A percentile compares a stretch with the other conserved stretches of the same genome.
Conservation (phyloP, 2,888 invertebrate species). For the Erebia epiphron region DNA sequence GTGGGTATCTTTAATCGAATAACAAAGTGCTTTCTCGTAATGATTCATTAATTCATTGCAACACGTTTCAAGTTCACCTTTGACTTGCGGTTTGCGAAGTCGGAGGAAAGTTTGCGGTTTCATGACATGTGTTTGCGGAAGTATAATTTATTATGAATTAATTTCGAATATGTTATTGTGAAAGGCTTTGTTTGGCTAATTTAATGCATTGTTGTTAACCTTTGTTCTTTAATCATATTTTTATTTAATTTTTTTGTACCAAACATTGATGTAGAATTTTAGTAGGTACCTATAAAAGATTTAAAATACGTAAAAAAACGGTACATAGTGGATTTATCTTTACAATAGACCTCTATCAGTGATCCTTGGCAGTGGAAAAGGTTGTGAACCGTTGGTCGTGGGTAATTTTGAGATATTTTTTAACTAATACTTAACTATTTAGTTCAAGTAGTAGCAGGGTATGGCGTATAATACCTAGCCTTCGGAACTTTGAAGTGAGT, state of each 20-base stretch:
- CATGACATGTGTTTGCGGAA: conserved; percentile 13
- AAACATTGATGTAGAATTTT: no score
- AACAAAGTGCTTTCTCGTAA: conserved; percentile 68
- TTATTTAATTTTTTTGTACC: neutral
- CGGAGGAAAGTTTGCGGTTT: conserved; percentile 28
- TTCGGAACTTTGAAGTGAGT: no score
- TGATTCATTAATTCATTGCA: conserved; percentile 70
- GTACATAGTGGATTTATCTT: no score
- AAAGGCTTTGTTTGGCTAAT: neutral
- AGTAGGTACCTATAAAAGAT: no score
- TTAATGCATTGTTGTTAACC: neutral
- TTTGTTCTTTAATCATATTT: neutral
- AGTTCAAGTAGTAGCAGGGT: no score
- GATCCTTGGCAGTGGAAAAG: no score
- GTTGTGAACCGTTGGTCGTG: no score
- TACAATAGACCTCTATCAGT: no score
- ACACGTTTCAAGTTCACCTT: conserved; percentile 54
- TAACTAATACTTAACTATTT: no score
- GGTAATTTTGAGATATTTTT: no score
- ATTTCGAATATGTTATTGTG: neutral
- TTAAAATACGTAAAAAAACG: no score
- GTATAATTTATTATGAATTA: conserved; percentile 8
- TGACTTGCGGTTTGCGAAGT: conserved; percentile 45
- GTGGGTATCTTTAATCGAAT: conserved; percentile 62
- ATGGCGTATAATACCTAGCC: no score